Conservation (phyloP, 1,140 invertebrate species). For the Bacillus rossius region DNA sequence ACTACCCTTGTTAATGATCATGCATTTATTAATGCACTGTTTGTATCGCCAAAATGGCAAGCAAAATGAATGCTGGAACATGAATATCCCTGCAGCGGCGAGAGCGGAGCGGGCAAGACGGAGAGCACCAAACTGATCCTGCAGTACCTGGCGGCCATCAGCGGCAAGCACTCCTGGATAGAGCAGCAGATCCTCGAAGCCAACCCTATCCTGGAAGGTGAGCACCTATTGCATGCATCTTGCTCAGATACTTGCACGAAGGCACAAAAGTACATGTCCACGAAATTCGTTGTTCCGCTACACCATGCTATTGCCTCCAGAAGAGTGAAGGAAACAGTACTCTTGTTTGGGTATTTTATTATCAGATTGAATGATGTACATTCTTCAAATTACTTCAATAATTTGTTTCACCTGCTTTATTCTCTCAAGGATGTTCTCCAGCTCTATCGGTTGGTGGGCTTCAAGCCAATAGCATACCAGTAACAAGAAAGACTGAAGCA, state of each 20-base stretch:
- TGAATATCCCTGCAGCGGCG: conserved; percentile 71
- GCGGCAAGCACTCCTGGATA: conserved; percentile 91
- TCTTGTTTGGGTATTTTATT: background rate
- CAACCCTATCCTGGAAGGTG: conserved; percentile 86
- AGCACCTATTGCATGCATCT: background rate
- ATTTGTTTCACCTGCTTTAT: too few relatives aligned
- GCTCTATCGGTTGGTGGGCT: too few relatives aligned
- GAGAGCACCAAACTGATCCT: conserved; percentile 90
- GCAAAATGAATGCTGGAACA: too few relatives aligned
- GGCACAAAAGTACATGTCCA: background rate
- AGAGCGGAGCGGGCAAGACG: conserved; percentile 90
- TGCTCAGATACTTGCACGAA: background rate
- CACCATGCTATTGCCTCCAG: background rate
- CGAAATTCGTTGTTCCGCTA: background rate
- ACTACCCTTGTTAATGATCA: too few relatives aligned
- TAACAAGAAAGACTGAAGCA: too few relatives aligned
- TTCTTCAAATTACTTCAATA: too few relatives aligned
- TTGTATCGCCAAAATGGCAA: too few relatives aligned
- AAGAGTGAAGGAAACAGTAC: background rate
- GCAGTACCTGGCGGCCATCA: conserved; percentile 86
- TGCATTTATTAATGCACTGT: too few relatives aligned
- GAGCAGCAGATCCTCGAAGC: conserved; percentile 92
- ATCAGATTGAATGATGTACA: too few relatives aligned
- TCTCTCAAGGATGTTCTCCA: too few relatives aligned
- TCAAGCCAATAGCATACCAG: too few relatives aligned